Evolutionary conservation across 2,797 vertebrate species (phyloP), one percentile per base, ranked within the genome.

Genomic region (Yasuhikotakia modesta): DNA sequence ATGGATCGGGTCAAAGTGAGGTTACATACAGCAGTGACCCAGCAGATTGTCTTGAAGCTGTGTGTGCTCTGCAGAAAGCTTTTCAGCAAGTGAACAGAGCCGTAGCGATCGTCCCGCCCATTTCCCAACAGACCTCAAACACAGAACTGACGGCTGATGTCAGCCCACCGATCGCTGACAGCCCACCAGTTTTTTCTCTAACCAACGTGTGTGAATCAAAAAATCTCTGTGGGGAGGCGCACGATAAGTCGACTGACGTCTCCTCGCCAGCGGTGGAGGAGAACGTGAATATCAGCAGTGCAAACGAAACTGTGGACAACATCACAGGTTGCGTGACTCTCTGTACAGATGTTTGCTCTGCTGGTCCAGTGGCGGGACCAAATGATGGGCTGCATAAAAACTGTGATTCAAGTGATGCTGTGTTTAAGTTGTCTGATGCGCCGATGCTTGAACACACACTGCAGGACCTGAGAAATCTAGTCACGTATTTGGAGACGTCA

Each of bases 51-150:
- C 35, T 67, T n/a, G 78, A 79, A 32, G n/a, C 73, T 1, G 45
- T 71, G 10, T 24, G 52, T 27, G 68, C 79, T 27, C 16, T 74
- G 17, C 50, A 70, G 7, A 75, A 57, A 63, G 8, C 14, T 2
- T 1, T 27, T 57, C 70, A 27, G 46, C 74, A 80, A 68, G 14
- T 8, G 46, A 5, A 35, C 30, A 84, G 70, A 66, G 80, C 78
- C 27, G 27, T 82, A 45, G 84, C 79, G 30, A 63, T 85, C 8
- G 80, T 83, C 58, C 78, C 74, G 22, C 82, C 76, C 6, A 85
- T 82, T 78, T 80, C 80, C 48, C 83, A 82, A 22, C 60, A 78
- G 53, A 12, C 19, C 19, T 17, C 19, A 16, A 61, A 57, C 61
- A 27, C 67, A 19, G 16, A 32, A 43, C n/a, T 8, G 43, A 63